These are phyloP conservation scores for Pteronotus mesoamericanus DNA, from an alignment of 2,797 vertebrate genomes.

Conservation along the genomic window DNA sequence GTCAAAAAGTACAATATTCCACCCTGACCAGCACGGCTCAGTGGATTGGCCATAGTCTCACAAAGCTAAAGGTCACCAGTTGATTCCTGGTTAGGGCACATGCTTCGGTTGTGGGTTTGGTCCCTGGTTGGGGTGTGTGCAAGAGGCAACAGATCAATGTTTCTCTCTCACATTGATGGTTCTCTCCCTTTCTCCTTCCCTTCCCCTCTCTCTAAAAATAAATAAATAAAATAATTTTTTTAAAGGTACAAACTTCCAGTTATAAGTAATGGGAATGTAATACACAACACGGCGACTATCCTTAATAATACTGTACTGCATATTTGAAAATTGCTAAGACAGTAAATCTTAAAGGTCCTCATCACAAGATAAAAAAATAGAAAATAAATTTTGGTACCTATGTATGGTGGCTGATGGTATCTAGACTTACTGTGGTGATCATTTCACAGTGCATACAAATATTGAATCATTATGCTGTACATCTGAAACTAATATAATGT, in stretches of 20 bases:
- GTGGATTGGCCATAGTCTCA: no score
- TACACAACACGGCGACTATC: not conserved
- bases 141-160: not conserved
- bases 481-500: not conserved
- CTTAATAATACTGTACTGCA: not conserved
- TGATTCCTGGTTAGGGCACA: no score
- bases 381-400: not conserved
- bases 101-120: no score
- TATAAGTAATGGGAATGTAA: not conserved
- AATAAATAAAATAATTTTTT: conserved; percentile 40
- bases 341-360: not conserved
- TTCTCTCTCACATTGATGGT: no score
- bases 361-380: not conserved
- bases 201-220: no score
- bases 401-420: not conserved
- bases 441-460: not conserved
- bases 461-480: not conserved
- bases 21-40: no score
- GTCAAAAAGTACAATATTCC: no score
- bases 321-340: not conserved
- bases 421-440: not conserved
- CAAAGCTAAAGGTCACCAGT: no score
- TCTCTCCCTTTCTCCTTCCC: not conserved
- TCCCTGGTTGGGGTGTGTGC: no score
- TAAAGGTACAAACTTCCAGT: not conserved